Evolutionary conservation across 2,797 vertebrate genomes (phyloP), one percentile per base, ranked within the genome.

Genomic region (Coranthus polyacanthus): DNA sequence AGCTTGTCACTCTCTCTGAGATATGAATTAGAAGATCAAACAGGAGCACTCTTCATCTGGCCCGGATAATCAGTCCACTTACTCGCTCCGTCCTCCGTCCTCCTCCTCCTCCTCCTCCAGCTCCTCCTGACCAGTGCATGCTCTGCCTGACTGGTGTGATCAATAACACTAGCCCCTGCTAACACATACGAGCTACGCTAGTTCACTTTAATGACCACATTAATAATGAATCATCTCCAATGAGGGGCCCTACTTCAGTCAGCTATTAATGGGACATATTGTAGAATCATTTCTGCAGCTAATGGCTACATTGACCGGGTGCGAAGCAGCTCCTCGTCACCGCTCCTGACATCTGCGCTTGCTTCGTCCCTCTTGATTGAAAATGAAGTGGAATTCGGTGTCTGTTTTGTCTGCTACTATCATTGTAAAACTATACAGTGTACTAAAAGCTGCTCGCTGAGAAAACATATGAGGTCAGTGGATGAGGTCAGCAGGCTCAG

Each of bases 181-280:
- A 79, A 63, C 61, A 49, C 55, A 46, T 32, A 72, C 59, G 46
- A 80, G 58, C 72, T 61, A 58, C 82, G 54, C 81, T 59, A 67
- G 78, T 75, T 85, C 61, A 39, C 58, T 71, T 75, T 91, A 89
- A 91, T 85, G 83, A 87, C 47, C 68, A 18, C 86, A 86, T 91
- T 85, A 90, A 93, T 91, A 89, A 91, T 91, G 74, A 83, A 91
- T 93, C 65, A 65, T 67, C 78, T 82, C 56, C 62, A 78, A 80
- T 55, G 61, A 84, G 78, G 68, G 29, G 12, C 71, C 57, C 64
- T 68, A 29, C 61, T 69, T 81, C 68, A 79, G 55, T 51, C 70
- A 24, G 37, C n/a, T 86, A 83, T 88, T 85, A 90, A 89, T 80
- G 76, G 72, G 58, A 75, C 68, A 55, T 76, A 79, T 72, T 76